A percentile compares a stretch with the other conserved stretches of the same genome.
phyloP scores from a whole-genome alignment of 2,888 invertebrate species.

The Drosophila algonquin region DNA sequence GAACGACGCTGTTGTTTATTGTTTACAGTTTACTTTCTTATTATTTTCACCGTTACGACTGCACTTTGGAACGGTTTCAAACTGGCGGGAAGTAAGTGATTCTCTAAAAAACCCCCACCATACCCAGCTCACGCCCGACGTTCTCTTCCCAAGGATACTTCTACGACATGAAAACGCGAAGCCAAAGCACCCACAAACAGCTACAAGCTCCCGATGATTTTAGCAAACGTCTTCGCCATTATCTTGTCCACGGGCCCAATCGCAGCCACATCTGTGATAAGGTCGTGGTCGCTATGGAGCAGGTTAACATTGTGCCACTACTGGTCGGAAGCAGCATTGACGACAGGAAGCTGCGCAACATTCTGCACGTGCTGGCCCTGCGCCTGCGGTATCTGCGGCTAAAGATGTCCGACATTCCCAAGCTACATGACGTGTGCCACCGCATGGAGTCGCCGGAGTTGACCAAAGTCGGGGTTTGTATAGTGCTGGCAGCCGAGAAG shows the following conservation, averaged over 20 bases:
- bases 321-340: neutral
- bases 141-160: neutral
- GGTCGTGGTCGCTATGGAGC: neutral
- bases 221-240: neutral
- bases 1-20: neutral
- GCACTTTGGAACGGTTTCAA: neutral
- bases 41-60: neutral
- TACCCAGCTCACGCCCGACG: neutral
- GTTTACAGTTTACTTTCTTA: neutral
- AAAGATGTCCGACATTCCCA: constrained; percentile 9
- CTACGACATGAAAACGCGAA: neutral
- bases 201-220: neutral
- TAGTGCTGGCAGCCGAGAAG: neutral
- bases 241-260: neutral
- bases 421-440: neutral
- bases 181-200: neutral
- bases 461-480: neutral
- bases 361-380: constrained; percentile 10
- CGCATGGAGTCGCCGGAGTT: neutral
- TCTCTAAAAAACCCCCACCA: neutral
- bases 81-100: neutral
- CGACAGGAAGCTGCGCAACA: neutral
- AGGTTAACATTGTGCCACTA: neutral
- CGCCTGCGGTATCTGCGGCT: constrained; percentile 7
- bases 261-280: neutral